These are phyloP conservation scores for Eleginops maclovinus DNA, from an alignment of 2,113 vertebrate species.

Conservation along the genomic window DNA sequence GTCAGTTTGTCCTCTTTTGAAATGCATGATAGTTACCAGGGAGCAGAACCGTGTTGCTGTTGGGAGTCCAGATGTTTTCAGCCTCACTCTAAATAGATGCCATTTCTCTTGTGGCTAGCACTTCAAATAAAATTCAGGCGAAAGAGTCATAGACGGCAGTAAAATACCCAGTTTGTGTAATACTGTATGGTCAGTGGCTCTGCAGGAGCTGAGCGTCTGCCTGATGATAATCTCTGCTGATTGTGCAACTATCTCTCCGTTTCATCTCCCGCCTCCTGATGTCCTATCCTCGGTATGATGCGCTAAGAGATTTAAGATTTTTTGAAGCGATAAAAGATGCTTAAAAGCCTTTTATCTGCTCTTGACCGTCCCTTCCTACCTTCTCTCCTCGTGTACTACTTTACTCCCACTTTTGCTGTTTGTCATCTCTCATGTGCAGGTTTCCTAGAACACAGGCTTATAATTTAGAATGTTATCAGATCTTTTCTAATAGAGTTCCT, in stretches of 20 bases:
- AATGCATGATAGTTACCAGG: constrained; percentile 14
- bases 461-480: not conserved
- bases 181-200: constrained; percentile 29
- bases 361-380: constrained; percentile 25
- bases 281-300: constrained; percentile 1
- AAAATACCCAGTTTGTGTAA: constrained; percentile 25
- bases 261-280: not conserved
- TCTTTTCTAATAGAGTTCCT: not conserved
- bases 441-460: not conserved
- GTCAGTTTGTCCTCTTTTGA: constrained; percentile 33
- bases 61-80: constrained; percentile 37
- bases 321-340: constrained; percentile 21
- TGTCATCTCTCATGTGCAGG: constrained; percentile 1
- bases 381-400: not conserved
- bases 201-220: not conserved
- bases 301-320: constrained; percentile 30
- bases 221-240: constrained; percentile 35
- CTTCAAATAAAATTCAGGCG: constrained; percentile 32
- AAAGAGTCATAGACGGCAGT: not conserved
- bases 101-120: constrained; percentile 2
- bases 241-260: constrained; percentile 23
- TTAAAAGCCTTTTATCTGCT: constrained; percentile 30
- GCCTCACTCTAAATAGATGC: constrained; percentile 49
- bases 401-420: constrained; percentile 23
- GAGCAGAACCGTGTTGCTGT: not conserved